Evolutionary conservation across 1,140 invertebrate genomes (phyloP), one percentile per base, ranked within the genome.

Genomic region (Pseudomyrmex gracilis): DNA sequence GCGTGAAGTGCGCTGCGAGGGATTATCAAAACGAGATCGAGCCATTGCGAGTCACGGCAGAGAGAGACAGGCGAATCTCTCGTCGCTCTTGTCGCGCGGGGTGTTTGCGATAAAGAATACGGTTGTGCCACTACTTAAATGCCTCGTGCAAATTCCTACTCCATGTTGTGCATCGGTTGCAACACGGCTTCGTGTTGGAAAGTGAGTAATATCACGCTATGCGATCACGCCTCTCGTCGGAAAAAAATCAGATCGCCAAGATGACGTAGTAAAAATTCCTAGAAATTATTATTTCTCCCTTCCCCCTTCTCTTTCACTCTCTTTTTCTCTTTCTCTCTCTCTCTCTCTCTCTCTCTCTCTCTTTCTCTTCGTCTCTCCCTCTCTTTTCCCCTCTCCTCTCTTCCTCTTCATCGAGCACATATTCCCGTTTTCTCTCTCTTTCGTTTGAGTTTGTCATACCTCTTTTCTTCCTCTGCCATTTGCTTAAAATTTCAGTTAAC

Each of bases 111-210:
- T 74, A 85, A 89, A 34, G 85, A 85, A 89, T 73, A 86, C 64
- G 76, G 64, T 43, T n/a, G 34, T 34, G 76, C 66, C 51, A 43
- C 43, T 82, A 89, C 89, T 92, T 93, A 92, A 91, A 93, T 92
- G 92, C 91, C 87, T 91, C 84, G 85, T 87, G 90, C 89, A 87
- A 89, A 90, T 87, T 87, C 89, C 89, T 90, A 91, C 92, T 93
- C 90, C 91, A 93, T 92, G 92, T 93, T 93, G 92, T 90, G 90
- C 91, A 87, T 91, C 85, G 87, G 89, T 90, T 92, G 91, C 90
- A 87, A 92, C 91, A 92, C 90, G 87, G 89, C 87, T 91, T 88
- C 90, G 91, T 90, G 90, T 89, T 92, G 90, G 88, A 91, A 92
- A 92, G 90, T 91, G 90, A 92, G 91, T 92, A 88, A 90, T 86